These are phyloP conservation scores for Plecotus auritus DNA, from an alignment of 2,113 vertebrate genomes.

Conservation along the genomic window DNA sequence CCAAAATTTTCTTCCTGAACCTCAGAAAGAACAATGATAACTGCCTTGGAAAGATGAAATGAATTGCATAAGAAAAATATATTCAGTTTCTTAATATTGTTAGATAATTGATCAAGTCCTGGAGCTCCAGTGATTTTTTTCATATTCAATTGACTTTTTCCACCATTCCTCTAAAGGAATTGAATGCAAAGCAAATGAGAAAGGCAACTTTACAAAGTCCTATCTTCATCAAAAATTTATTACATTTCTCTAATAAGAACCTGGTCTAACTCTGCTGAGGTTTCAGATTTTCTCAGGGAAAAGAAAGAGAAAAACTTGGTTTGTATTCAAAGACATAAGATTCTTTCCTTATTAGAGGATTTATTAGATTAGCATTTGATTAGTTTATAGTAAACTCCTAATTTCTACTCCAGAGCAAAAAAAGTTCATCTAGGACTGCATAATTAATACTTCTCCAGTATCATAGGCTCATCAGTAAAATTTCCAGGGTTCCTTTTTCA, in stretches of 20 bases:
- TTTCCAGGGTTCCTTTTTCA: neutral
- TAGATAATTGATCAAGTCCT: slow-evolving; percentile 51
- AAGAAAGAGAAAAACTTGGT: neutral
- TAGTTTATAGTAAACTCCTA: neutral
- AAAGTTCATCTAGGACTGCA: neutral
- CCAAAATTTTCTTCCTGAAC: neutral
- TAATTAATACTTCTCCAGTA: neutral
- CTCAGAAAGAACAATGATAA: neutral
- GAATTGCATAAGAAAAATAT: slow-evolving; percentile 17
- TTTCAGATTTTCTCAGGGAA: slow-evolving; percentile 33
- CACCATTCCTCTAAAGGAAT: slow-evolving; percentile 24
- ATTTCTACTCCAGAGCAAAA: neutral
- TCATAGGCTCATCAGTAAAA: neutral
- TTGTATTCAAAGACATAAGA: neutral
- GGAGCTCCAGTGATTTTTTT: neutral
- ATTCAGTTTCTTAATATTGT: slow-evolving; percentile 43
- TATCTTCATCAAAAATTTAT: slow-evolving; percentile 53
- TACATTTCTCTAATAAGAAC: slow-evolving; percentile 45
- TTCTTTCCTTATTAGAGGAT: slow-evolving; percentile 23
- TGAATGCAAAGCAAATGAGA: slow-evolving; percentile 52
- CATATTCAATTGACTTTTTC: neutral
- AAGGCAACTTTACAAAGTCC: neutral
- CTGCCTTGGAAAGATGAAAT: slow-evolving; percentile 17
- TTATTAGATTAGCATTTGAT: slow-evolving; percentile 6
- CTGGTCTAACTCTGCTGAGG: neutral